A percentile compares a stretch with the other conserved stretches of the same genome.
These are phyloP conservation scores for Dermochelys coriacea DNA, from an alignment of 2,797 vertebrate genomes.

Conservation along the genomic window DNA sequence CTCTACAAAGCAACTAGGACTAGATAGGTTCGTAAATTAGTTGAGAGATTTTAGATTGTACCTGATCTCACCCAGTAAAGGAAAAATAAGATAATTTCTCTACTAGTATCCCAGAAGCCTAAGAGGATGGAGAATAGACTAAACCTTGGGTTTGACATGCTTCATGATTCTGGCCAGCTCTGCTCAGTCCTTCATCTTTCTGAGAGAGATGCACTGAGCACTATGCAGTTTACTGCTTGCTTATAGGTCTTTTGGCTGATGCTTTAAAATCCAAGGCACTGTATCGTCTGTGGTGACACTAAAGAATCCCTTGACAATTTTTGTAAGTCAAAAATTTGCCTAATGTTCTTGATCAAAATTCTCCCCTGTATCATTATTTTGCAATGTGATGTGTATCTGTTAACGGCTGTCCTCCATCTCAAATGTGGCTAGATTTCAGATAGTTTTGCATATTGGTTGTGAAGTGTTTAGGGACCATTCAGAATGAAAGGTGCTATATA, in stretches of 20 bases:
- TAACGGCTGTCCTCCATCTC: background rate
- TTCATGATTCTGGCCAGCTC: background rate
- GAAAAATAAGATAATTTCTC: background rate
- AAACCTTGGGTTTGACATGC: background rate
- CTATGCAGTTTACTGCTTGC: background rate
- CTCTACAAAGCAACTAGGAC: background rate
- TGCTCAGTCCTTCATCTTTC: background rate
- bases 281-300: background rate
- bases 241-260: background rate
- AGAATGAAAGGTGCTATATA: background rate
- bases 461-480: background rate
- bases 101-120: background rate
- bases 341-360: background rate
- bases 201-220: background rate
- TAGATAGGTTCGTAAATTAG: background rate
- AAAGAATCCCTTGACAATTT: background rate
- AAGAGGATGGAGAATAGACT: background rate
- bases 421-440: background rate
- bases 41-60: background rate
- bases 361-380: background rate
- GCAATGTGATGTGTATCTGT: background rate
- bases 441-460: background rate
- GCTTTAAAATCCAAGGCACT: conserved; percentile 6
- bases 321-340: background rate
- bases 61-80: background rate